These are phyloP conservation scores for Tribolium castaneum DNA, from an alignment of 1,140 invertebrate genomes.

Conservation along the genomic window DNA sequence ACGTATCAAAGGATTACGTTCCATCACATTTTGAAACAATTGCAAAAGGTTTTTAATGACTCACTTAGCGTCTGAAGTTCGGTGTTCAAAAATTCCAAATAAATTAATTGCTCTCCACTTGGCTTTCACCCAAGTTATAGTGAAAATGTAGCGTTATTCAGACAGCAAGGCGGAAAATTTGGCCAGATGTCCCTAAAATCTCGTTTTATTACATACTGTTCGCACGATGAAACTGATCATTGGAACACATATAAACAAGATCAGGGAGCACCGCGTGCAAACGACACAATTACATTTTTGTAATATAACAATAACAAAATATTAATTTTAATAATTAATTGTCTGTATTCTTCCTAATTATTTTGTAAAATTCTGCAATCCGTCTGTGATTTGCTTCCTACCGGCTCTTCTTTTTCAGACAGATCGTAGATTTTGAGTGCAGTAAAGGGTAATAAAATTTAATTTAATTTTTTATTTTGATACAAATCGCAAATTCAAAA, in stretches of 20 bases:
- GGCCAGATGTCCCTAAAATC: constrained; percentile 5
- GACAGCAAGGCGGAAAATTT: background rate
- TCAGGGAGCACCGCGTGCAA: too few relatives aligned
- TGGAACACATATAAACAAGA: background rate
- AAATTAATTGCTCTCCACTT: constrained; percentile 11
- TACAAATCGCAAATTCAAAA: too few relatives aligned
- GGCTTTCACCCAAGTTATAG: constrained; percentile 8
- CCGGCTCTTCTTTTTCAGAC: too few relatives aligned
- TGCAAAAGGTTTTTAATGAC: background rate
- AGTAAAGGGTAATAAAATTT: too few relatives aligned
- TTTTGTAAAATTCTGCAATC: too few relatives aligned
- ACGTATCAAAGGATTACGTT: background rate
- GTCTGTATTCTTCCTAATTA: too few relatives aligned
- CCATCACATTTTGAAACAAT: background rate
- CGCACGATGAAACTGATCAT: background rate
- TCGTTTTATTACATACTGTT: background rate
- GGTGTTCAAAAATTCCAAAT: background rate
- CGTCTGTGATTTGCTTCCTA: too few relatives aligned
- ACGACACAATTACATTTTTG: too few relatives aligned
- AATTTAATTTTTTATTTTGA: too few relatives aligned
- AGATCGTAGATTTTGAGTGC: too few relatives aligned
- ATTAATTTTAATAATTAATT: too few relatives aligned
- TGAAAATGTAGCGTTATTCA: background rate
- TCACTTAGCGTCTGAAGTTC: background rate
- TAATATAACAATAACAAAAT: too few relatives aligned